Conservation (phyloP, 1,140 invertebrate species). For the Diachasma alloeum region DNA sequence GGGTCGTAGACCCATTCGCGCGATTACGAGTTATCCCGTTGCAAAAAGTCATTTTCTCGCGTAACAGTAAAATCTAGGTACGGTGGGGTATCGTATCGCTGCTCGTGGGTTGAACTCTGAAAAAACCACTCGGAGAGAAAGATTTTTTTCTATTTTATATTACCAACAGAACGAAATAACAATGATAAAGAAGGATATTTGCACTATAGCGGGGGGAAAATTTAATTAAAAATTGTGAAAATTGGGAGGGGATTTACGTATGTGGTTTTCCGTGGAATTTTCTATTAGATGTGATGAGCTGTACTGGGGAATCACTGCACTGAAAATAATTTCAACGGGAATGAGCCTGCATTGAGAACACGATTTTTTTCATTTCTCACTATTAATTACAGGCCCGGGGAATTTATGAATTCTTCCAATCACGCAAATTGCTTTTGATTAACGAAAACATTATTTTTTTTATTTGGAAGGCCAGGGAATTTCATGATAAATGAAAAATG, state of each 20-base stretch:
- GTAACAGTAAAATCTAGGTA: neutral
- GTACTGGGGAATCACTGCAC: neutral
- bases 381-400: too few relatives aligned
- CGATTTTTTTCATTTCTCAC: too few relatives aligned
- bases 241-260: neutral
- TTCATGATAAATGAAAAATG: too few relatives aligned
- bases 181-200: neutral
- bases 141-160: neutral
- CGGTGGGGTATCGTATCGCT: neutral
- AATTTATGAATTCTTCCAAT: too few relatives aligned
- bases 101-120: neutral
- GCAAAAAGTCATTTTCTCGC: constrained; percentile 5
- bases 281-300: neutral
- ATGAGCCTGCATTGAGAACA: too few relatives aligned
- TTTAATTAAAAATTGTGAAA: neutral
- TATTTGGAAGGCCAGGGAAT: too few relatives aligned
- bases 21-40: constrained; percentile 36
- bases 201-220: neutral
- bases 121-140: neutral
- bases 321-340: too few relatives aligned
- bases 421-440: too few relatives aligned
- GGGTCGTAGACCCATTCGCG: constrained; percentile 41
- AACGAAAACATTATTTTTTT: too few relatives aligned
- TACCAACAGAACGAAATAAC: neutral
- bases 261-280: too few relatives aligned